phyloP scores from a whole-genome alignment of 2,888 invertebrate genomes.

The Bursaphelenchus okinawaensis region DNA sequence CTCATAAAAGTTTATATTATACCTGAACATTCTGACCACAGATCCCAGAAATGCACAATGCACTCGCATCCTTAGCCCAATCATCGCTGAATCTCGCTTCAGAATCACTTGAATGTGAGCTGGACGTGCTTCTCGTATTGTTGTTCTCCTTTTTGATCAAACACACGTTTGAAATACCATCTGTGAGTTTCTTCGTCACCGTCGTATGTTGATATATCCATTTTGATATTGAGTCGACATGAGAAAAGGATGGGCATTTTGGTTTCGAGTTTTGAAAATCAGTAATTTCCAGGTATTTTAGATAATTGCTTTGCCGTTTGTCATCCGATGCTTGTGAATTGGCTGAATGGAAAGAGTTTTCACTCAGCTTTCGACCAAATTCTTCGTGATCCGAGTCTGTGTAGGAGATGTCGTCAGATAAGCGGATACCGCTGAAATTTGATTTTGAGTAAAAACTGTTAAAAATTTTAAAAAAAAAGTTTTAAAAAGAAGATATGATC shows the following conservation, averaged over 20 bases:
- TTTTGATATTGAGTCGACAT: not conserved
- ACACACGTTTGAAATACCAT: slow-evolving; percentile 14
- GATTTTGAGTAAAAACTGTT: slow-evolving; percentile 24
- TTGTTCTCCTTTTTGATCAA: slow-evolving; percentile 17
- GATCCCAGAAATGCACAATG: slow-evolving; percentile 25
- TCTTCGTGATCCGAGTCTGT: not conserved
- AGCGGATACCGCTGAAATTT: slow-evolving; percentile 47
- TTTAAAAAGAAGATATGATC: too few relatives aligned
- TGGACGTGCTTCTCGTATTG: not conserved
- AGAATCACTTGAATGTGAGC: not conserved
- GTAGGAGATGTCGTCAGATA: slow-evolving; percentile 25
- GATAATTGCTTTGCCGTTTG: not conserved
- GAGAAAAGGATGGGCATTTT: not conserved
- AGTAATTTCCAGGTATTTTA: not conserved
- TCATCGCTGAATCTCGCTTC: slow-evolving; percentile 17
- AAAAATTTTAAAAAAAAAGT: too few relatives aligned
- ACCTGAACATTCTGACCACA: slow-evolving; percentile 17
- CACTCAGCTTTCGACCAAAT: slow-evolving; percentile 14
- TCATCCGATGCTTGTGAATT: slow-evolving; percentile 10
- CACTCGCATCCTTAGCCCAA: slow-evolving; percentile 23
- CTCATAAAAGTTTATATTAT: not conserved
- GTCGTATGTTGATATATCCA: slow-evolving; percentile 6
- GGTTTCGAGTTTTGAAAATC: not conserved
- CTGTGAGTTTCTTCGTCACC: not conserved
- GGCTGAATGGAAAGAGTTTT: slow-evolving; percentile 24